These are phyloP conservation scores for Hylyphantes graminicola DNA, from an alignment of 1,140 invertebrate species.

Conservation along the genomic window DNA sequence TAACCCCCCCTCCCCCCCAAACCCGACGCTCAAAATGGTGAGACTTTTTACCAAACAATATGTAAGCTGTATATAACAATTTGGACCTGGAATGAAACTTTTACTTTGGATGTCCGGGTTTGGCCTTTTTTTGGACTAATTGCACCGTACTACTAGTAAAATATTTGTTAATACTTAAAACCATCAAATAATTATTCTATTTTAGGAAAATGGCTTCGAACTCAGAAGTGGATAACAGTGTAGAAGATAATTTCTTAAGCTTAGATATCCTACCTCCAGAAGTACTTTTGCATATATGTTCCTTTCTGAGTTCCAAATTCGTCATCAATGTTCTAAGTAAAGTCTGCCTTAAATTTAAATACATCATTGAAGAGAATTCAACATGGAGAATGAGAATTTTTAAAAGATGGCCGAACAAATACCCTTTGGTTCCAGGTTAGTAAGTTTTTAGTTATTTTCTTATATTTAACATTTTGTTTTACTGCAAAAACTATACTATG, in stretches of 20 bases:
- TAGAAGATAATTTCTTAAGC: constrained; percentile 4
- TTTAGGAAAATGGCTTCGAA: constrained; percentile 16
- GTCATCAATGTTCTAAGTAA: constrained; percentile 49
- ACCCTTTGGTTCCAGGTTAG: constrained; percentile 48
- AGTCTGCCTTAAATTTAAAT: constrained; percentile 51
- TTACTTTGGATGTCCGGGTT: too few relatives aligned
- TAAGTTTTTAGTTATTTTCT: background rate
- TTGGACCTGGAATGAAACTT: too few relatives aligned
- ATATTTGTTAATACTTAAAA: background rate
- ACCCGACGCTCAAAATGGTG: too few relatives aligned
- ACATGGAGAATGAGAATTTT: constrained; percentile 51
- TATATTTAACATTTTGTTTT: background rate
- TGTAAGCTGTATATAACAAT: too few relatives aligned
- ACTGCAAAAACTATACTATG: too few relatives aligned
- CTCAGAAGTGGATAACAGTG: background rate
- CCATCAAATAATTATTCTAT: too few relatives aligned
- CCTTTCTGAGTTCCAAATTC: constrained; percentile 57
- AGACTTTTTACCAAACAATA: too few relatives aligned
- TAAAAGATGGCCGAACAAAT: constrained; percentile 49
- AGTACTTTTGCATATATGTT: constrained; percentile 56
- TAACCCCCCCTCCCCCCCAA: too few relatives aligned
- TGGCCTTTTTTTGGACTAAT: too few relatives aligned
- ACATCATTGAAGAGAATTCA: constrained; percentile 42
- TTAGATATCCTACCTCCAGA: constrained; percentile 58
- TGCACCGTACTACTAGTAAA: background rate